Base-by-base conservation (phyloP, 2,888 invertebrate genomes). In the Drosophila atripex region DNA sequence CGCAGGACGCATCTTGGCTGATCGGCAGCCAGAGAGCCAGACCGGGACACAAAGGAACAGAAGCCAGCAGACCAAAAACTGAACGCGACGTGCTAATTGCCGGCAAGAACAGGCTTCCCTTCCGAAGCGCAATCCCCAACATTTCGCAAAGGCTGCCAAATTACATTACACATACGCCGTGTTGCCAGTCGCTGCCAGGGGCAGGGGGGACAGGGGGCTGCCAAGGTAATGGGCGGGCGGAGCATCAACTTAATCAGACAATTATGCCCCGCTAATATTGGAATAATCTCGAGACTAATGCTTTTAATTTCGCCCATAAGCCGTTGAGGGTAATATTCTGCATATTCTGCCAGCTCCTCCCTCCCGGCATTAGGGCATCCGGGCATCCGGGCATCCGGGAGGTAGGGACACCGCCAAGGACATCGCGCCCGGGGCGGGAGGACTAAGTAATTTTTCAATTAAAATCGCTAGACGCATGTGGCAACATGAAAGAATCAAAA, bases 211-310 rank as follows among this genome's bases (percentile, higher is more conserved):
- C 6, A n/a, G 28, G 3, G 5, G 25, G 47, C 4, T n/a, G 12
- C 12, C 11, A 52, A 46, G 49, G 50, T 21, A 58, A 35, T 61
- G 55, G 65, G 53, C 60, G 55, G 65, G 53, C 60, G 45, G 41
- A 45, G 60, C 53, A 65, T 73, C 73, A 58, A 71, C 78, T 86
- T 80, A 85, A 83, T 87, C 87, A 76, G 85, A 71, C 87, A 80
- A 78, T 86, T 84, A 78, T 78, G 87, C 71, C 61, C 51, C 69
- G 75, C 76, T 80, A 80, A 82, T 86, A 80, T 84, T 73, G 65
- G 70, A 78, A 78, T 83, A 78, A 86, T 78, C 85, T 78, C 23
- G 54, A 70, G 73, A 75, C 63, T 80, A 78, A 86, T 78, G 85
- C 78, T 76, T 85, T 83, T 80, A 71, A 83, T 80, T 80, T 84